Evolutionary conservation across 2,113 vertebrate genomes (phyloP).

Genomic region (Paedocypris sp.): DNA sequence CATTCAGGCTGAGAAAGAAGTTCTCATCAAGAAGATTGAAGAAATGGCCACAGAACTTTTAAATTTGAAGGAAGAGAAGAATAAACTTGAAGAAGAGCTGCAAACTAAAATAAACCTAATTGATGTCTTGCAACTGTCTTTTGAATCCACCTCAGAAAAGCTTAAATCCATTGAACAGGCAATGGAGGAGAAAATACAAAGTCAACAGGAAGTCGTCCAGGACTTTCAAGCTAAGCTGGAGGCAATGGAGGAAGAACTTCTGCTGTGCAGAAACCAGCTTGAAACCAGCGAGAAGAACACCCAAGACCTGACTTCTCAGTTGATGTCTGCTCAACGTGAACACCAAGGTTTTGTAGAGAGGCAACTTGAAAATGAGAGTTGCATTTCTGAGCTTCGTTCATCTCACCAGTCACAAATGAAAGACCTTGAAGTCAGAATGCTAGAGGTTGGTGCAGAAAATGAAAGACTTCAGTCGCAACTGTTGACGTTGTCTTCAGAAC

Average conservation of each 20-base stretch:
- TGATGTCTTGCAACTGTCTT: constrained; percentile 41
- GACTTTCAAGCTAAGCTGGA: constrained; percentile 56
- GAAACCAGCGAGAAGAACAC: constrained; percentile 37
- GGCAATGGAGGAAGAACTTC: constrained; percentile 41
- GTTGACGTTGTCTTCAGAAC: constrained; percentile 32
- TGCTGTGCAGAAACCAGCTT: constrained; percentile 41
- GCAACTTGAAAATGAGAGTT: constrained; percentile 45
- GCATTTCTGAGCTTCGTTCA: constrained; percentile 33
- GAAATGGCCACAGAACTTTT: constrained; percentile 44
- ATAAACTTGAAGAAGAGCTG: constrained; percentile 52
- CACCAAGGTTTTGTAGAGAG: constrained; percentile 47
- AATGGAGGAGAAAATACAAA: constrained; percentile 58
- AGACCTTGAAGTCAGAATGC: constrained; percentile 43
- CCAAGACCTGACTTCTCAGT: constrained; percentile 39
- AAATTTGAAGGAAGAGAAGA: constrained; percentile 57
- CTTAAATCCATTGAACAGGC: constrained; percentile 57
- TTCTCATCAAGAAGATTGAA: constrained; percentile 36
- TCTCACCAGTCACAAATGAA: constrained; percentile 37
- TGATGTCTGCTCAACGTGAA: constrained; percentile 46
- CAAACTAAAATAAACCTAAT: constrained; percentile 41
- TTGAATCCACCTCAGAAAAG: constrained; percentile 38
- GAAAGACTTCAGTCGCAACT: background rate
- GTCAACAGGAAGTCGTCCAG: constrained; percentile 38
- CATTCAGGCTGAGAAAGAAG: constrained; percentile 50
- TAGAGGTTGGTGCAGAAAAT: constrained; percentile 29